Base-by-base conservation (phyloP, 2,113 vertebrate species). In the Daphoenositta chrysoptera region DNA sequence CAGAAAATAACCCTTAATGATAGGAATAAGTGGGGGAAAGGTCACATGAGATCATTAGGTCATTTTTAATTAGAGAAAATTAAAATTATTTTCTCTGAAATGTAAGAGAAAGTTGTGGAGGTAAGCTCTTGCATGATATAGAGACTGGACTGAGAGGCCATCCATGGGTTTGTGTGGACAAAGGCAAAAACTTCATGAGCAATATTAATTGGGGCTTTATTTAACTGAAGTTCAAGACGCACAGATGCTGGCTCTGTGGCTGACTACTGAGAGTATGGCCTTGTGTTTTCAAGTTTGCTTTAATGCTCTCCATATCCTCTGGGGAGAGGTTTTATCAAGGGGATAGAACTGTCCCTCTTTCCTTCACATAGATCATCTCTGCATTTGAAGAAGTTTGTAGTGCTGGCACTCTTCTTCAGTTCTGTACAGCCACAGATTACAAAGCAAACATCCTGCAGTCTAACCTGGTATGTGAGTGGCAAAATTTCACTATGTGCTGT, bases 41-140 rank as follows among this genome's bases (percentile, higher is more conserved):
- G 68, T 76, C 51, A 66, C 21, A 1, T 77, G 76, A 83, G 65
- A 87, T 77, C 20, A 2, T 89, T 70, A 87, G 65, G 76, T 77
- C 54, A 90, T 91, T 66, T 75, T 91, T 63, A 65, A 79, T 93
- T 77, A 93, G 54, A 92, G 93, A 90, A 78, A 75, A 83, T 87
- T 87, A 87, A 95, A 96, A 94, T 88, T 87, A 92, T 71, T 90
- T 40, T 70, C 71, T 64, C 88, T 68, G 33, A 92, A 93, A 88
- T 61, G 40, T 44, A 57, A 44, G 26, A 81, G 10, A 73, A 24
- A 80, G 10, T 48, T 81, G 21, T 65, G 22, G 40, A 93, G 37
- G 87, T n/a, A 95, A 95, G 50, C 24, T 80, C 51, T 82, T 90
- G 63, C 30, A 15, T 7, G 40, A 7, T 76, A n/a, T 11, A 75